These are phyloP conservation scores for Coracopsis vasa DNA, from an alignment of 2,113 vertebrate genomes.

Conservation along the genomic window DNA sequence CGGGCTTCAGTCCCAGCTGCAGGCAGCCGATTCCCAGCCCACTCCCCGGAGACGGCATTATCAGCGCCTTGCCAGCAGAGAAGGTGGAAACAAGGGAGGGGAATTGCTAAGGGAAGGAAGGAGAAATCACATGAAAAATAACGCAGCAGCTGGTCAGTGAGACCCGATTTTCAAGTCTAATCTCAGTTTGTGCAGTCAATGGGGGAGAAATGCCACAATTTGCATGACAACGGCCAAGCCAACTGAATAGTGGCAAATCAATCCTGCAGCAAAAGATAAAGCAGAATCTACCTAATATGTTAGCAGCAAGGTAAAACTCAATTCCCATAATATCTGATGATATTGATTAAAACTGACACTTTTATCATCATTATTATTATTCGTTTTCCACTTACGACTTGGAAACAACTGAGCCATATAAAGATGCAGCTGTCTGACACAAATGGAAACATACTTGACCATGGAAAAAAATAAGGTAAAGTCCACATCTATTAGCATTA, in stretches of 20 bases:
- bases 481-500: neutral
- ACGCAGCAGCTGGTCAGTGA: conserved; percentile 76
- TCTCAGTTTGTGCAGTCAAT: conserved; percentile 75
- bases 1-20: neutral
- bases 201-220: conserved; percentile 77
- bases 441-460: conserved; percentile 20
- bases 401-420: conserved; percentile 58
- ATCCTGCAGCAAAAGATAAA: conserved; percentile 80
- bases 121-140: conserved; percentile 57
- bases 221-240: conserved; percentile 80
- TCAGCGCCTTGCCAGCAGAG: conserved; percentile 4
- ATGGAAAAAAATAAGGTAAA: neutral
- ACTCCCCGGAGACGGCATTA: neutral
- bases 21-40: neutral
- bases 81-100: conserved; percentile 30
- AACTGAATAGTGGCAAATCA: conserved; percentile 74
- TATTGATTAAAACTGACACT: conserved; percentile 75
- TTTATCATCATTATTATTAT: conserved; percentile 41
- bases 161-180: conserved; percentile 73
- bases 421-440: conserved; percentile 60
- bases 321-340: conserved; percentile 68
- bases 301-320: conserved; percentile 69
- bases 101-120: neutral
- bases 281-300: conserved; percentile 64
- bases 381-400: conserved; percentile 26